Percentiles rank a stretch among this genome's conserved stretches.
Conservation (phyloP, 2,797 vertebrate species). For the Adelosebastes latens region DNA sequence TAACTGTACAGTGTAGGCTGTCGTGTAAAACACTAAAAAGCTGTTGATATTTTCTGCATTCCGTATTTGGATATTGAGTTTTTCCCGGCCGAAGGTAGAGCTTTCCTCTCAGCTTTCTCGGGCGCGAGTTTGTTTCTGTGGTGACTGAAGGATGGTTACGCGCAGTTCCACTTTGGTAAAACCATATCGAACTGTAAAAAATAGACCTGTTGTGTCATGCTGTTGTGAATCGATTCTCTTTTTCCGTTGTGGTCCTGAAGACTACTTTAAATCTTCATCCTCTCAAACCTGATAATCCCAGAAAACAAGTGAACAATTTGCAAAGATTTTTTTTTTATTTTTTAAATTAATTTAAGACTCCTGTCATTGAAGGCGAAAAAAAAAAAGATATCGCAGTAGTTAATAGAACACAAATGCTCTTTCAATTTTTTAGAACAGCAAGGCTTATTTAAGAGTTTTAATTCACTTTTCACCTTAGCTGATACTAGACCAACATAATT, state of each 20-base stretch:
- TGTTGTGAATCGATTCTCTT: slow-evolving; percentile 54
- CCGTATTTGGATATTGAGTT: slow-evolving; percentile 60
- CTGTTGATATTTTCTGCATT: slow-evolving; percentile 80
- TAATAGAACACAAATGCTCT: slow-evolving; percentile 56
- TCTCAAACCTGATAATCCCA: slow-evolving; percentile 26
- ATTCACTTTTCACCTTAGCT: slow-evolving; percentile 73
- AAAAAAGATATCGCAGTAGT: slow-evolving; percentile 61
- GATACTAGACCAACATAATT: slow-evolving; percentile 78
- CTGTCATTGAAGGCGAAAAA: slow-evolving; percentile 73
- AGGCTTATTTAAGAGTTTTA: slow-evolving; percentile 73
- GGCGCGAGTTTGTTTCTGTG: slow-evolving; percentile 33
- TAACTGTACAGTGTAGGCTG: slow-evolving; percentile 79
- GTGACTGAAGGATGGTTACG: slow-evolving; percentile 57
- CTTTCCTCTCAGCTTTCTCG: slow-evolving; percentile 54
- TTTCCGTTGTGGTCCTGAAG: slow-evolving; percentile 49
- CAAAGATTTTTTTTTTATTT: slow-evolving; percentile 51
- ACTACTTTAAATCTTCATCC: slow-evolving; percentile 30
- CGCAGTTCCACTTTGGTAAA: slow-evolving; percentile 58
- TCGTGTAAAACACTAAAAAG: slow-evolving; percentile 85
- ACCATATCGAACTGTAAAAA: slow-evolving; percentile 59
- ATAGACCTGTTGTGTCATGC: slow-evolving; percentile 57
- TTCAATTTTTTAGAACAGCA: slow-evolving; percentile 67
- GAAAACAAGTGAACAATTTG: slow-evolving; percentile 44
- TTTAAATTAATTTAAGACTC: slow-evolving; percentile 71
- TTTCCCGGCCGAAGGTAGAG: slow-evolving; percentile 42